Evolutionary conservation across 2,888 invertebrate species (phyloP).

Genomic region (Acronicta leporina): DNA sequence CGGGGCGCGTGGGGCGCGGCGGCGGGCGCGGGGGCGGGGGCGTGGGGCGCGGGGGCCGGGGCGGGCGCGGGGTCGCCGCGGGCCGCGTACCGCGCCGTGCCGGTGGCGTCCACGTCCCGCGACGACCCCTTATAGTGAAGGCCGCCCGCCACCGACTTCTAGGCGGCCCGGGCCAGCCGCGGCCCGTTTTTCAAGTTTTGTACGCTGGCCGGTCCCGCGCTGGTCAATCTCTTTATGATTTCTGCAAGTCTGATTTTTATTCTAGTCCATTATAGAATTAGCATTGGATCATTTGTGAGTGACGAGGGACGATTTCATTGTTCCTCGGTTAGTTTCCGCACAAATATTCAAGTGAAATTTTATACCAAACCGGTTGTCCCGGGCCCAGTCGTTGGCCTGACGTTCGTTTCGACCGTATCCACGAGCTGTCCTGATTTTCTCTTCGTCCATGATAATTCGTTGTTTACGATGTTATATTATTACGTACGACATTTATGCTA

Average conservation of each 20-base stretch:
- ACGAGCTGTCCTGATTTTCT: constrained; percentile 58
- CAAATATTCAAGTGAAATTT: constrained; percentile 53
- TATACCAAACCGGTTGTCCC: constrained; percentile 32
- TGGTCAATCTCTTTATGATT: constrained; percentile 58
- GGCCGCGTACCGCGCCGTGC: constrained; percentile 9
- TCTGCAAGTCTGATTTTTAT: constrained; percentile 76
- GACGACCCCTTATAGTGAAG: constrained; percentile 81
- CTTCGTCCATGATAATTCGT: constrained; percentile 63
- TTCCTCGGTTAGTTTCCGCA: constrained; percentile 67
- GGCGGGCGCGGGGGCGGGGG: constrained; percentile 46
- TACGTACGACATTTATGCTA: constrained; percentile 34
- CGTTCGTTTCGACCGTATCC: constrained; percentile 35
- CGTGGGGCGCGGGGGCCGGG: constrained; percentile 26
- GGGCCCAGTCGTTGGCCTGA: constrained; percentile 29
- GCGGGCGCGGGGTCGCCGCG: constrained; percentile 20
- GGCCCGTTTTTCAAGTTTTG: constrained; percentile 58
- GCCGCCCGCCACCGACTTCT: constrained; percentile 65
- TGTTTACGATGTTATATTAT: constrained; percentile 38
- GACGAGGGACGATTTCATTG: constrained; percentile 52
- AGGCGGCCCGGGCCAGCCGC: constrained; percentile 35
- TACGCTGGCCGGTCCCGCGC: constrained; percentile 32
- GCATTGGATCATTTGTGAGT: constrained; percentile 49
- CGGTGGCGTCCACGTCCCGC: constrained; percentile 62
- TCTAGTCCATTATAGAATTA: constrained; percentile 72
- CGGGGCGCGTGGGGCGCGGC: constrained; percentile 67